Conservation (phyloP, 2,888 invertebrate species). For the Abrostola tripartita region DNA sequence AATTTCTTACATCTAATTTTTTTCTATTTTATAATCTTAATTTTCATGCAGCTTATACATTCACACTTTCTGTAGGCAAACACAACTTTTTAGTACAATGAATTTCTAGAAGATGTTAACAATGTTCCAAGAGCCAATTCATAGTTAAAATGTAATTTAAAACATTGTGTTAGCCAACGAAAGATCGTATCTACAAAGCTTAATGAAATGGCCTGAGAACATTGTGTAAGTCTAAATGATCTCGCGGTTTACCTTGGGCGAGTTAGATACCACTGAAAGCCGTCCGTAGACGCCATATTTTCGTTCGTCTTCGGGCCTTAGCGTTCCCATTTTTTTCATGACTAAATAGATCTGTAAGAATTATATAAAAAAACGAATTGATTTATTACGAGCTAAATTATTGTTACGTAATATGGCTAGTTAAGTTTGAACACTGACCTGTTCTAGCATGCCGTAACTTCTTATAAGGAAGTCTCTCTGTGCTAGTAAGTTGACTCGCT, state of each 20-base stretch:
- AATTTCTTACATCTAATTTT: constrained; percentile 71
- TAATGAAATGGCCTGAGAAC: constrained; percentile 74
- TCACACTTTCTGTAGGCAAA: constrained; percentile 83
- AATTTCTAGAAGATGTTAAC: constrained; percentile 38
- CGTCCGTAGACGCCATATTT: constrained; percentile 90
- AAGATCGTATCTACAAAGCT: constrained; percentile 34
- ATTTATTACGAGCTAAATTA: neutral
- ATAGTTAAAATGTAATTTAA: constrained; percentile 47
- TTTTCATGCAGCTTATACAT: constrained; percentile 65
- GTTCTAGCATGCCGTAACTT: constrained; percentile 91
- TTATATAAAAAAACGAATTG: neutral
- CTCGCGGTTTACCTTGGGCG: constrained; percentile 72
- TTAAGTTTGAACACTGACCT: constrained; percentile 70
- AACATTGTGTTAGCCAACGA: constrained; percentile 74
- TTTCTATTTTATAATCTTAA: constrained; percentile 65
- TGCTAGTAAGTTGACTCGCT: constrained; percentile 89
- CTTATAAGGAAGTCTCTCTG: constrained; percentile 91
- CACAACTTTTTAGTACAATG: constrained; percentile 67
- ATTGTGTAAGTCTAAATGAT: constrained; percentile 49
- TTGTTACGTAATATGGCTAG: neutral
- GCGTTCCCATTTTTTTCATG: constrained; percentile 90
- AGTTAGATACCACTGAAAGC: constrained; percentile 75
- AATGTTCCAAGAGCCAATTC: constrained; percentile 75
- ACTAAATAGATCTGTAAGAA: constrained; percentile 87
- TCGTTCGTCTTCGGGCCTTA: constrained; percentile 90